A percentile compares a stretch with the other conserved stretches of the same genome.
Evolutionary conservation across 2,888 invertebrate genomes (phyloP).

Genomic region (Neoascia interrupta): DNA sequence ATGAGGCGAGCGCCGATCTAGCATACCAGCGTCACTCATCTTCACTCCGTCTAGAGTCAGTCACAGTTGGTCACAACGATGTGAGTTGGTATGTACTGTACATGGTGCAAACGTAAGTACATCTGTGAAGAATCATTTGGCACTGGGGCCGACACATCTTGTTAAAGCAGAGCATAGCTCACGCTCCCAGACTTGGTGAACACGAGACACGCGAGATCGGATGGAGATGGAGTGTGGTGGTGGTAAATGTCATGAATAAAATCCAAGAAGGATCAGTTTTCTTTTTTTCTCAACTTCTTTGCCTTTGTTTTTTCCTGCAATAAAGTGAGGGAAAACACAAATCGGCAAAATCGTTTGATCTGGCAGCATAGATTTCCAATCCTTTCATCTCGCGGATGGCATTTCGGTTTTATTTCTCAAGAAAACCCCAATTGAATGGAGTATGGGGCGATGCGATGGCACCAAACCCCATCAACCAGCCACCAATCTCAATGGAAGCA

Average conservation of each 20-base stretch:
- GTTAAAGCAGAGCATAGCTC: conserved; percentile 41
- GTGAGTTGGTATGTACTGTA: too few species aligned
- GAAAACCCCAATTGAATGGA: conserved; percentile 28
- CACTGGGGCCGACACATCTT: conserved; percentile 36
- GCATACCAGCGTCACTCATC: conserved; percentile 62
- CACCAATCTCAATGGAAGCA: conserved; percentile 71
- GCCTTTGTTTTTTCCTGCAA: conserved; percentile 11
- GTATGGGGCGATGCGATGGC: conserved; percentile 28
- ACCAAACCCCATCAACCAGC: conserved; percentile 59
- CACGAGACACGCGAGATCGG: conserved; percentile 33
- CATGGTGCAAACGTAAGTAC: too few species aligned
- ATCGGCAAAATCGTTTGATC: conserved; percentile 57
- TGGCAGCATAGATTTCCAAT: conserved; percentile 37
- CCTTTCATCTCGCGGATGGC: conserved; percentile 56
- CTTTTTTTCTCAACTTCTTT: too few species aligned
- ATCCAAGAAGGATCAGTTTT: conserved; percentile 34
- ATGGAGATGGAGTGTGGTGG: conserved; percentile 15
- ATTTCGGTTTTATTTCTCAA: conserved; percentile 27
- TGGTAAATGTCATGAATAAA: conserved; percentile 54
- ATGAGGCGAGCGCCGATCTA: conserved; percentile 64
- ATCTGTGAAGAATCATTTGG: conserved; percentile 58
- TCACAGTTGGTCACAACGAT: conserved; percentile 57
- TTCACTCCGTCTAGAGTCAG: conserved; percentile 61
- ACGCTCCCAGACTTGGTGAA: conserved; percentile 32
- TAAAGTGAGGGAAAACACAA: conserved; percentile 6